These are phyloP conservation scores for Brachionus asplanchnoidis DNA, from an alignment of 1,140 invertebrate genomes.

Conservation along the genomic window DNA sequence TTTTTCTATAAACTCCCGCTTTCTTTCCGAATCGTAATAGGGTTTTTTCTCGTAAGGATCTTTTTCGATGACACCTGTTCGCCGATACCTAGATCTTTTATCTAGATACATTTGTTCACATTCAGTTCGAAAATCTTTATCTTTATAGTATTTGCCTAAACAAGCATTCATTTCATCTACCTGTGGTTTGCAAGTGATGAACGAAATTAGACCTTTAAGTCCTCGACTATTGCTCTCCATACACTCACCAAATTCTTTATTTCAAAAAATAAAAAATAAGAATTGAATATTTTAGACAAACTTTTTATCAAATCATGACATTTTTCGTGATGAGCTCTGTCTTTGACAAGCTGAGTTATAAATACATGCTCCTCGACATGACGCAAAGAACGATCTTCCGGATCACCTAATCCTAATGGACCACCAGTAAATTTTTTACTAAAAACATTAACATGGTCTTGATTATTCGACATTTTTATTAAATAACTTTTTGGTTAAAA, in stretches of 20 bases:
- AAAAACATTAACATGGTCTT: constrained; percentile 18
- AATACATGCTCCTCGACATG: constrained; percentile 76
- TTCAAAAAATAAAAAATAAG: not conserved
- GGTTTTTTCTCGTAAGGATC: constrained; percentile 36
- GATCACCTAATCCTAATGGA: constrained; percentile 64
- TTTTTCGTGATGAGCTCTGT: constrained; percentile 40
- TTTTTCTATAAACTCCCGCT: constrained; percentile 6
- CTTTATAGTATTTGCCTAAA: constrained; percentile 18
- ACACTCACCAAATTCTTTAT: constrained; percentile 30
- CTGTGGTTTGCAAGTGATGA: constrained; percentile 12
- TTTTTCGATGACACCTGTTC: constrained; percentile 19
- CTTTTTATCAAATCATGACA: constrained; percentile 20
- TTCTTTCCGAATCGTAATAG: constrained; percentile 15
- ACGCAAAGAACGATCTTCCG: constrained; percentile 68
- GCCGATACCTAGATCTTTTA: not conserved
- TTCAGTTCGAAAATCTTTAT: constrained; percentile 34
- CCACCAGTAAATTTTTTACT: constrained; percentile 39
- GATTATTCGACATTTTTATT: not conserved
- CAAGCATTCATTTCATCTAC: constrained; percentile 26
- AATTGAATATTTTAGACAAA: not conserved
- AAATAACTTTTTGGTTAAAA: no score
- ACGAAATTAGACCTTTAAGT: not conserved
- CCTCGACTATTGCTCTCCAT: constrained; percentile 20
- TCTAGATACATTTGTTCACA: constrained; percentile 36
- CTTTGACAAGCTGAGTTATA: constrained; percentile 66